phyloP scores from a whole-genome alignment of 2,888 invertebrate genomes.

The Pristionchus japonicus region DNA sequence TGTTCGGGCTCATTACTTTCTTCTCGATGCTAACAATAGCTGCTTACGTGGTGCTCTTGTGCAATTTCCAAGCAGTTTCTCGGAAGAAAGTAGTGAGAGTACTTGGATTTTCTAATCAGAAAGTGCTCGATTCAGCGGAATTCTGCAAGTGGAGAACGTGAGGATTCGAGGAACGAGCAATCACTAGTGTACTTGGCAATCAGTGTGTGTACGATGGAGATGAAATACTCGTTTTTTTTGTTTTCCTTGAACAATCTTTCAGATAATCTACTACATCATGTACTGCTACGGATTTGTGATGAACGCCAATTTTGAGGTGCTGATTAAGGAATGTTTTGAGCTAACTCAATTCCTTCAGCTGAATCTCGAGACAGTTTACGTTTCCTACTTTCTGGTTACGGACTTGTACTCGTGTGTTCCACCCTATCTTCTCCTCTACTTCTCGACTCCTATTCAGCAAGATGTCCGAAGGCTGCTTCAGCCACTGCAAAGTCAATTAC shows the following conservation, averaged over 20 bases:
- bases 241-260: background rate
- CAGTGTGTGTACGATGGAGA: background rate
- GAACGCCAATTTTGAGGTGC: background rate
- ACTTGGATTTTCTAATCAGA: no score
- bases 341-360: background rate
- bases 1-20: background rate
- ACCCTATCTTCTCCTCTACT: background rate
- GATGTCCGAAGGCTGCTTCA: background rate
- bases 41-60: background rate
- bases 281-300: background rate
- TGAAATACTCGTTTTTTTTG: background rate
- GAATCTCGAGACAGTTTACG: background rate
- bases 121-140: background rate
- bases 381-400: background rate
- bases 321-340: background rate
- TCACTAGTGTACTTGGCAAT: background rate
- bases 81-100: background rate
- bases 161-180: background rate
- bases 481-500: background rate
- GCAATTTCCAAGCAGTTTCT: background rate
- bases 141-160: background rate
- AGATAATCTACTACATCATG: constrained; percentile 3
- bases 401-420: background rate
- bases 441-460: background rate
- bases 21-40: background rate